A percentile compares a stretch with the other conserved stretches of the same genome.
These are phyloP conservation scores for Andrena haemorrhoa DNA, from an alignment of 2,888 invertebrate genomes.

Conservation along the genomic window DNA sequence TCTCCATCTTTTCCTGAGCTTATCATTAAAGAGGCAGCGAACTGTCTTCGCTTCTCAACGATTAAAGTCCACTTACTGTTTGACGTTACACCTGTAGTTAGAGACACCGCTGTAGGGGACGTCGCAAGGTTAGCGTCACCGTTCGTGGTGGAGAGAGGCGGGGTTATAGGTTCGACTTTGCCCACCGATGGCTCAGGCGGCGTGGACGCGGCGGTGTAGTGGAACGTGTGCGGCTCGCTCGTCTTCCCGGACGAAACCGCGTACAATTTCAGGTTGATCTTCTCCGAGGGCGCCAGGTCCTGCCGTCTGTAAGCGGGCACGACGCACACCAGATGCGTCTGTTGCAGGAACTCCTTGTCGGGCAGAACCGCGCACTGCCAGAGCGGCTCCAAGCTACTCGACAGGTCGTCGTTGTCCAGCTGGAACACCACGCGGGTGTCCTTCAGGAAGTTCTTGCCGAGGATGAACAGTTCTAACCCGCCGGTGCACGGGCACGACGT, in stretches of 20 bases:
- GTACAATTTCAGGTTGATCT: conserved; percentile 91
- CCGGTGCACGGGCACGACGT: conserved; percentile 92
- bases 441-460: conserved; percentile 96
- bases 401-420: conserved; percentile 84
- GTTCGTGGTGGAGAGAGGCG: conserved; percentile 81
- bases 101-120: conserved; percentile 72
- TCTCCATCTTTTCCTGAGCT: not conserved
- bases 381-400: conserved; percentile 86
- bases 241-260: conserved; percentile 94
- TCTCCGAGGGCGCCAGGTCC: conserved; percentile 88
- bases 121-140: conserved; percentile 73
- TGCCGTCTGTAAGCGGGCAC: conserved; percentile 91
- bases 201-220: conserved; percentile 88
- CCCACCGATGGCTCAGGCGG: conserved; percentile 79
- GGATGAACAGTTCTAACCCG: conserved; percentile 93
- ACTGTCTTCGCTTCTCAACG: not conserved
- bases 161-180: conserved; percentile 76
- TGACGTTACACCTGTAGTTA: conserved; percentile 71
- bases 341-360: conserved; percentile 95
- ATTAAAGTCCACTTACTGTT: conserved; percentile 71
- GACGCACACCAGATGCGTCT: conserved; percentile 95
- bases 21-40: not conserved
- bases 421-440: conserved; percentile 94
- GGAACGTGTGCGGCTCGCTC: conserved; percentile 94
- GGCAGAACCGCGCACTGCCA: conserved; percentile 95